These are phyloP conservation scores for Cryptocephalus moraei DNA, from an alignment of 2,888 invertebrate genomes.

Conservation along the genomic window DNA sequence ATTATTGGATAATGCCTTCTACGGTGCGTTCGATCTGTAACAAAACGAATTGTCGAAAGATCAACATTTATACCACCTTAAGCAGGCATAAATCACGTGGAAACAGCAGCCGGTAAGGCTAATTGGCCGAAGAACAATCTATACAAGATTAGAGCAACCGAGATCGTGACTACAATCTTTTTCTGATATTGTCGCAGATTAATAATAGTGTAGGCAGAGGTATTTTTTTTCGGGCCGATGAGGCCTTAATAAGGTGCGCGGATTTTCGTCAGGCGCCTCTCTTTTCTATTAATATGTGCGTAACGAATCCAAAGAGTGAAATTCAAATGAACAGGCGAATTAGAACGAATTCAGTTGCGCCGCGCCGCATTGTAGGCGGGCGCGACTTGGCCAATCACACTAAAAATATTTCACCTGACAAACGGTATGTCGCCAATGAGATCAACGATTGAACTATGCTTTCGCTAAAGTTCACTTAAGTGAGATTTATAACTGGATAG, in stretches of 20 bases:
- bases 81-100: slow-evolving; percentile 28
- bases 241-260: not conserved
- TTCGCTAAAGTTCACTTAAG: not conserved
- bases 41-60: slow-evolving; percentile 29
- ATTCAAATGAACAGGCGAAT: not conserved
- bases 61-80: slow-evolving; percentile 32
- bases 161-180: slow-evolving; percentile 26
- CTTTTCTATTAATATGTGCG: not conserved
- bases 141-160: slow-evolving; percentile 23
- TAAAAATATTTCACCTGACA: not conserved
- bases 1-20: not conserved
- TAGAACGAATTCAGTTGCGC: not conserved
- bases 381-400: not conserved
- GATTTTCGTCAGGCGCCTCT: too few relatives aligned
- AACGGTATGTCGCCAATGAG: not conserved
- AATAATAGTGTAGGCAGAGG: slow-evolving; percentile 15
- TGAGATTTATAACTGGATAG: too few relatives aligned
- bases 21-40: slow-evolving; percentile 11
- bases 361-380: not conserved
- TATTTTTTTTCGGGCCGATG: slow-evolving; percentile 3
- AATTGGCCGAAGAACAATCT: slow-evolving; percentile 32
- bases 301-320: not conserved
- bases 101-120: slow-evolving; percentile 30
- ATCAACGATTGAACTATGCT: not conserved
- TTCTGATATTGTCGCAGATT: slow-evolving; percentile 20